Base-by-base conservation (phyloP, 2,113 vertebrate species). In the Gallinago media region DNA sequence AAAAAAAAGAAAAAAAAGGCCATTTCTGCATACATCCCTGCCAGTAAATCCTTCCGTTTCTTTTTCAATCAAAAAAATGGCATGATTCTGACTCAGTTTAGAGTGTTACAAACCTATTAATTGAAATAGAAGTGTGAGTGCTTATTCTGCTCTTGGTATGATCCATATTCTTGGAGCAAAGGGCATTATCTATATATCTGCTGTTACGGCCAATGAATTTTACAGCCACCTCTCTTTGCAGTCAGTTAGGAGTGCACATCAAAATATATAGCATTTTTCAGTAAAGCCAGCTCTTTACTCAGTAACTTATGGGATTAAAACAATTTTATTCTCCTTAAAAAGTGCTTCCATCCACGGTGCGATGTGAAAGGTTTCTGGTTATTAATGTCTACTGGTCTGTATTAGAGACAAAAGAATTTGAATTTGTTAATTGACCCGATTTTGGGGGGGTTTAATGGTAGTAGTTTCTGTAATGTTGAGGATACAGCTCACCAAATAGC, bases 181-280 rank as follows among this genome's bases (percentile, higher is more conserved):
- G 95, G 88, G 79, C 94, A 75, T 91, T 94, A 61, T 71, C 90
- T 78, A 46, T 81, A 67, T 79, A 92, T 97, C 92, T 94, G 44
- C 75, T 36, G 17, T 89, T 91, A 73, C 5, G 76, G 88, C 73
- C 38, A 73, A 91, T 94, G 38, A 86, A 93, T 97, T 96, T 96
- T 95, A 91, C 46, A 85, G 76, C 49, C 79, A 61, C 36, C 66
- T 93, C 49, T 91, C 79, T 84, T 65, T 79, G 83, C 93, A 83
- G 18, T 88, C 77, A 59, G 29, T 92, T 76, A 88, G 67, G 77
- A 92, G 72, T 16, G 20, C 81, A 59, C 85, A 85, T 76, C 58
- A 55, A 87, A 96, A 96, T 95, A 76, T 89, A 97, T 91, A 77
- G 84, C 81, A 22, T 89, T 93, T 96, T 91, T 95, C 78, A 95